Evolutionary conservation across 2,797 vertebrate species (phyloP).

Genomic region (Vultur gryphus): DNA sequence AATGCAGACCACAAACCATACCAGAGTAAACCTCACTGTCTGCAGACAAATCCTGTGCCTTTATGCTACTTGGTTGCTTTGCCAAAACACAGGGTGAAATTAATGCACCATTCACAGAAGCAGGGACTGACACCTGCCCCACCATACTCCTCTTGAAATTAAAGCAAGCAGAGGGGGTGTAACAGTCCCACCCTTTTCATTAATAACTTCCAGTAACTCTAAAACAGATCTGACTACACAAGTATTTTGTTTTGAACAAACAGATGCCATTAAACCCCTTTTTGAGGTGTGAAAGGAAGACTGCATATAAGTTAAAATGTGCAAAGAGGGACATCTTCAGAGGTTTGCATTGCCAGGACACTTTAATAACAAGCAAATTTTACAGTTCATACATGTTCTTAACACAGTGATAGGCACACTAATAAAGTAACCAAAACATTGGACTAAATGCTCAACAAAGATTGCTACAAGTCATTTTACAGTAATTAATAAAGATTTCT

Average conservation of each 20-base stretch:
- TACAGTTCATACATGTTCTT: neutral
- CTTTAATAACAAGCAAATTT: neutral
- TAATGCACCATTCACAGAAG: neutral
- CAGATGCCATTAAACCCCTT: neutral
- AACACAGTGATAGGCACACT: neutral
- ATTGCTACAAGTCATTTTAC: neutral
- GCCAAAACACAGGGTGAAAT: neutral
- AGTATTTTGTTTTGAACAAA: neutral
- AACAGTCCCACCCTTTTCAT: neutral
- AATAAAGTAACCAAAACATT: neutral
- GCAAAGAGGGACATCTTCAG: neutral
- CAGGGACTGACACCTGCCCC: neutral
- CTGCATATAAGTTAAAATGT: neutral
- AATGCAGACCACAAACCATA: neutral
- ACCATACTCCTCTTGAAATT: neutral
- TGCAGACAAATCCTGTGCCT: neutral
- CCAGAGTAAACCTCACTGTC: neutral
- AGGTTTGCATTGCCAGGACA: neutral
- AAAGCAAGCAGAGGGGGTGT: neutral
- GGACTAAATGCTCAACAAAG: neutral
- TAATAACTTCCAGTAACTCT: neutral
- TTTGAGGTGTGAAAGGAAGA: neutral
- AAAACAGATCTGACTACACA: neutral
- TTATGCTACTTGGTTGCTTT: neutral
- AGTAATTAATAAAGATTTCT: neutral